A percentile compares a stretch with the other conserved stretches of the same genome.
phyloP scores from a whole-genome alignment of 2,888 invertebrate species.

The Sthenelais limicola region DNA sequence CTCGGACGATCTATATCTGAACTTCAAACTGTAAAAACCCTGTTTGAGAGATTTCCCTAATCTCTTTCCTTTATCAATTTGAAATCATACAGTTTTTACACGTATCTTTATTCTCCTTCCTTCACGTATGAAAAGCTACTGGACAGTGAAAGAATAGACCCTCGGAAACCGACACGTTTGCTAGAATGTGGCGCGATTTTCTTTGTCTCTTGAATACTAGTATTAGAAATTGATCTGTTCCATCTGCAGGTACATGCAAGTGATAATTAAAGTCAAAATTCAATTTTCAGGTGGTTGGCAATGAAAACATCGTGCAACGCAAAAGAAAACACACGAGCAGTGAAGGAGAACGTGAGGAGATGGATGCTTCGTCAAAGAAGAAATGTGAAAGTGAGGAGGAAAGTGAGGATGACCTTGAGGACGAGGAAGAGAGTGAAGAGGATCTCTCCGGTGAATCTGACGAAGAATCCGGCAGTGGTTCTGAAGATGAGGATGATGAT shows the following conservation, averaged over 20 bases:
- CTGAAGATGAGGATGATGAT: not conserved
- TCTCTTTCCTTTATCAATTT: not conserved
- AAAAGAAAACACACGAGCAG: not conserved
- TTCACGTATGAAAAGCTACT: not conserved
- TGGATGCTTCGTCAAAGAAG: not conserved
- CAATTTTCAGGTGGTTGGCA: slow-evolving; percentile 7
- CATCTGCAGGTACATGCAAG: too few species aligned
- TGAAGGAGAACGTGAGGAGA: not conserved
- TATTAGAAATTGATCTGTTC: not conserved
- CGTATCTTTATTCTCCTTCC: not conserved
- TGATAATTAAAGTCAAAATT: too few species aligned
- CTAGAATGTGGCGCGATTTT: too few species aligned
- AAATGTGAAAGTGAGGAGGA: not conserved
- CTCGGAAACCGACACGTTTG: too few species aligned
- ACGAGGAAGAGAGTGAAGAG: slow-evolving; percentile 3
- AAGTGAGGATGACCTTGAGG: not conserved
- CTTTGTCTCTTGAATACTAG: not conserved
- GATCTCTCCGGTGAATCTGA: not conserved
- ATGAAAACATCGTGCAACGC: not conserved
- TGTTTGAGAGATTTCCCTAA: not conserved
- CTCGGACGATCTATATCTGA: too few species aligned
- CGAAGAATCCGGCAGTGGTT: not conserved
- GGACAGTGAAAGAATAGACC: not conserved
- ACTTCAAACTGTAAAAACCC: not conserved
- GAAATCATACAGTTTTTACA: too few species aligned